phyloP scores from a whole-genome alignment of 2,888 invertebrate genomes.

The Eilema sororculum region DNA sequence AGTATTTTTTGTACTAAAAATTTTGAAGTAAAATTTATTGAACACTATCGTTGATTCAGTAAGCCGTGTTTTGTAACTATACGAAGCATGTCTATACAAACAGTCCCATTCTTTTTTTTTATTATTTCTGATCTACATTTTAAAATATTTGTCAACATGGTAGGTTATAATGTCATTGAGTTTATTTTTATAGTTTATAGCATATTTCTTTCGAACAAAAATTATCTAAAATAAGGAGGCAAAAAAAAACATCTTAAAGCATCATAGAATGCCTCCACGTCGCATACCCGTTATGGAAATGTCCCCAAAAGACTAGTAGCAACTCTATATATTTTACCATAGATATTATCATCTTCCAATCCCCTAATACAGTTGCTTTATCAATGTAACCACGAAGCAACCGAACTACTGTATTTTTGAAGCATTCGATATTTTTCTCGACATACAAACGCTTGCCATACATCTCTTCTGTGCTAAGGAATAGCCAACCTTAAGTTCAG shows the following conservation, averaged over 20 bases:
- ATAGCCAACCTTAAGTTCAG: too few species aligned
- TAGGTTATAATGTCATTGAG: constrained; percentile 33
- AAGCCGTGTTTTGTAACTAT: constrained; percentile 23
- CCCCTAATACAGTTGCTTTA: too few species aligned
- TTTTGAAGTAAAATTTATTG: constrained; percentile 7
- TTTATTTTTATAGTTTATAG: background rate
- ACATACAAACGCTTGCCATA: too few species aligned
- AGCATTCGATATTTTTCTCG: too few species aligned
- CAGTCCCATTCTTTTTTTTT: constrained; percentile 35
- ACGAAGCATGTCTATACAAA: constrained; percentile 42
- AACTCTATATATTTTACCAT: too few species aligned
- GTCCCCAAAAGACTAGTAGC: too few species aligned
- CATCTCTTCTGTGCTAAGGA: too few species aligned
- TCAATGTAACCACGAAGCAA: too few species aligned
- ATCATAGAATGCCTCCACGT: background rate
- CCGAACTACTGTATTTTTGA: too few species aligned
- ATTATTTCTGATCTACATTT: constrained; percentile 39
- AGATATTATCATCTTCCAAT: too few species aligned
- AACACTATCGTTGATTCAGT: constrained; percentile 14
- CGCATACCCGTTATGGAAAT: background rate
- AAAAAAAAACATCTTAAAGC: too few species aligned
- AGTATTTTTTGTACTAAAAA: constrained; percentile 3
- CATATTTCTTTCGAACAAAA: background rate
- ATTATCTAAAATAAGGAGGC: too few species aligned
- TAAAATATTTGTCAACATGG: constrained; percentile 34